Evolutionary conservation across 2,797 vertebrate species (phyloP), one percentile per base, ranked within the genome.

Genomic region (Salmo trutta): DNA sequence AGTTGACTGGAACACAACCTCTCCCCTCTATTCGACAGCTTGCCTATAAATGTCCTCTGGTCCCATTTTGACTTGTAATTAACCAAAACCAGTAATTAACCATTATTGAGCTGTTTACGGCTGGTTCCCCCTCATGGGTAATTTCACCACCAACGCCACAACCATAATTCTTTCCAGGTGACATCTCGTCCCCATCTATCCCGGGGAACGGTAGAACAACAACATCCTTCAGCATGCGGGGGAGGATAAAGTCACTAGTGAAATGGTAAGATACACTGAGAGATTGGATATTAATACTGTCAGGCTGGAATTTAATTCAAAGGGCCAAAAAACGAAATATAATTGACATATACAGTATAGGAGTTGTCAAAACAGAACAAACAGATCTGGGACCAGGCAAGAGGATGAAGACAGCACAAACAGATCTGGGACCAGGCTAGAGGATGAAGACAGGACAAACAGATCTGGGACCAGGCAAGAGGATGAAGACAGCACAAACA

Each of bases 41-140:
- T 54, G 53, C 16, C 29, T 19, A 29, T 54, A 27, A 31, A 8
- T 73, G 27, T 73, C 71, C 29, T 53, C 71, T 14, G 53, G 59
- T 24, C 59, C 51, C 29, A 19, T 54, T 72, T 53, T 53, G 15
- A 53, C 21, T 29, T n/a, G 3, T 73, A 54, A 73, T 33, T 5
- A 73, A 73, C 71, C 71, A 33, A 56, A 56, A 31, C 24, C 27
- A 17, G 71, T 73, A 53, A 73, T 73, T 15, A 73, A 24, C 53
- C 71, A 56, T n/a, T 24, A 31, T 29, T 31, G 27, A 73, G 71
- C 53, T 19, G 71, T 73, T 73, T 56, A 33, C 1, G 12, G 41
- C 16, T 29, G 1, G 1, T n/a, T 10, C 17, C 7, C 24, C 71
- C 27, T 56, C 17, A 1, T 19, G 52, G 27, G 27, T 19, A 33